Conservation (phyloP, 1,140 invertebrate genomes). For the Vanessa tameamea region DNA sequence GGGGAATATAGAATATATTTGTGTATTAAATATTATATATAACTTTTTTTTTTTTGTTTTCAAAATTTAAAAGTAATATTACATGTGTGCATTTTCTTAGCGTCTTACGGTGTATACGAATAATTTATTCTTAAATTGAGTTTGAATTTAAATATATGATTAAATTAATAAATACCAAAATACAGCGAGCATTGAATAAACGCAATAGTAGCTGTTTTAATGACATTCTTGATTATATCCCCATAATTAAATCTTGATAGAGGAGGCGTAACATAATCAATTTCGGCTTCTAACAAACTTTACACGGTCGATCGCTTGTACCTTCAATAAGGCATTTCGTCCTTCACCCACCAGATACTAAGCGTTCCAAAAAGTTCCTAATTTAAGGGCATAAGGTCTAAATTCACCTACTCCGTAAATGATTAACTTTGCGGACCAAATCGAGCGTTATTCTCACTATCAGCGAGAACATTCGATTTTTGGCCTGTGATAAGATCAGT, state of each 20-base stretch:
- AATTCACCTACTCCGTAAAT: background rate
- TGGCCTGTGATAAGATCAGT: conserved; percentile 36
- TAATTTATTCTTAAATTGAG: too few species aligned
- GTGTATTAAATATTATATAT: too few species aligned
- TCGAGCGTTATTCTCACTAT: conserved; percentile 41
- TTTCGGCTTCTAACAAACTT: conserved; percentile 38
- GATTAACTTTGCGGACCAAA: conserved; percentile 27
- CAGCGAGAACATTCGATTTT: conserved; percentile 44
- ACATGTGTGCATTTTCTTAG: too few species aligned
- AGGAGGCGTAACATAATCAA: conserved; percentile 30
- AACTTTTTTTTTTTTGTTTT: too few species aligned
- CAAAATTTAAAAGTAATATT: too few species aligned
- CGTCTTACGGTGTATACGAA: too few species aligned
- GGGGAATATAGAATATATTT: too few species aligned
- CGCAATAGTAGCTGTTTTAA: background rate
- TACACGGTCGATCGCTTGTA: conserved; percentile 39
- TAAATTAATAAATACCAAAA: too few species aligned
- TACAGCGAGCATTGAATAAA: too few species aligned
- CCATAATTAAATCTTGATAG: conserved; percentile 36
- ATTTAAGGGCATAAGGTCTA: conserved; percentile 16
- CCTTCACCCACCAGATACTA: conserved; percentile 9
- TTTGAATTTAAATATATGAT: too few species aligned
- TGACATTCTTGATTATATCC: conserved; percentile 15
- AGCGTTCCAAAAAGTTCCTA: conserved; percentile 6
- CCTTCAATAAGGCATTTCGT: conserved; percentile 35